Evolutionary conservation across 2,113 vertebrate genomes (phyloP), one percentile per base, ranked within the genome.

Genomic region (Hippotragus niger): DNA sequence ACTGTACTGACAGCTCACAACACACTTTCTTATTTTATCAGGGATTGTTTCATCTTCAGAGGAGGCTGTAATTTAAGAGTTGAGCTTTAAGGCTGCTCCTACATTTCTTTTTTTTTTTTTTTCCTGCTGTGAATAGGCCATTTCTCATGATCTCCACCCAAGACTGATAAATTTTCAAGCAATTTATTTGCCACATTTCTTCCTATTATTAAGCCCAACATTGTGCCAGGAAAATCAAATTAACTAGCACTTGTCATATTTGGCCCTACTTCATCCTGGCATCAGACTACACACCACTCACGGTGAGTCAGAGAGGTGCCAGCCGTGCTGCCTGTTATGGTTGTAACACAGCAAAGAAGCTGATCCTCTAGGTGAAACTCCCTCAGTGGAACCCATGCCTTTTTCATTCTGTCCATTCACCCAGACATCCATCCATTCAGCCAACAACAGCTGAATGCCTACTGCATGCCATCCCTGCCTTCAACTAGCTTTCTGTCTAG

Each of bases 151-250:
- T 86, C 82, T 93, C 50, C 27, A 91, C 29, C 27, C 31, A 87
- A 81, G 53, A 52, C 33, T 91, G 29, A 89, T 71, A 91, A 50
- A 89, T 74, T 76, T 94, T 94, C 80, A 80, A 95, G 85, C 47
- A 92, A 94, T 95, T 62, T 57, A 94, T 45, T 92, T 90, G 81
- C 50, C 47, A 76, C 27, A 50, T 90, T 96, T 96, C 40, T 97
- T 81, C 76, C 25, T 36, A 85, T 81, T 88, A 83, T 93, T 96
- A 83, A 95, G 23, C 14, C 31, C 80, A 84, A 84, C 53, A 12
- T 57, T 80, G 14, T 93, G 80, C 62, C 55, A 80, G 83, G 33
- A 94, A 97, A 96, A 97, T 97, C 81, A 40, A 31, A 85, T 90
- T 88, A 88, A 92, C 83, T 4, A 64, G 52, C 64, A 85, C 58